Evolutionary conservation across 2,113 vertebrate species (phyloP).

Genomic region (Narcine bancroftii): DNA sequence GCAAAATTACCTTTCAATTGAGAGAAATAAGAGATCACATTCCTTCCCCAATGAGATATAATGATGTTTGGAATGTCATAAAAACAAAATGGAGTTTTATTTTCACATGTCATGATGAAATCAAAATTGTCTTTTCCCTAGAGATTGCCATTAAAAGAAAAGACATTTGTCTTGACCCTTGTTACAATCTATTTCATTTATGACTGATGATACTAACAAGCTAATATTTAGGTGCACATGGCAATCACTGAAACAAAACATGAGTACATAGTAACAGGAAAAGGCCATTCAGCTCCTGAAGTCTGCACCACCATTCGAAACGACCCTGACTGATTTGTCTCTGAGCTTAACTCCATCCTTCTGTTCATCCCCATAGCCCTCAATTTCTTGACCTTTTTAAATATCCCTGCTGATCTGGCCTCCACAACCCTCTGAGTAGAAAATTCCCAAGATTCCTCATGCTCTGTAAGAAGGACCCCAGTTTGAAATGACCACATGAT

Average conservation of each 20-base stretch:
- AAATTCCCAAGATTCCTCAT: no score
- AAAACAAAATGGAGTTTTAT: background rate
- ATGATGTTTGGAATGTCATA: background rate
- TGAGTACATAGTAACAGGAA: no score
- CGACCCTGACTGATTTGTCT: no score
- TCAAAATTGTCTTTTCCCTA: background rate
- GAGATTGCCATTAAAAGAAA: background rate
- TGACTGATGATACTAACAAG: background rate
- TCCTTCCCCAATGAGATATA: background rate
- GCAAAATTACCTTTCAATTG: background rate
- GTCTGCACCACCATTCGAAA: no score
- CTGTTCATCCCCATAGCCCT: no score
- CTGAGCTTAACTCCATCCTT: no score
- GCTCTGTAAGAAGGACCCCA: no score
- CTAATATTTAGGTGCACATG: background rate
- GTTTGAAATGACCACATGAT: no score
- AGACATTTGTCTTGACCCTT: background rate
- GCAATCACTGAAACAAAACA: background rate
- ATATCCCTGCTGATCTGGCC: no score
- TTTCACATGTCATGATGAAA: background rate
- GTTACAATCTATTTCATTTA: background rate
- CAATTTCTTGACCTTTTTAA: no score
- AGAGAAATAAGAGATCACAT: background rate
- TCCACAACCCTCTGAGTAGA: no score
- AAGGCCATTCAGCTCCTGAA: no score